phyloP scores from a whole-genome alignment of 2,888 invertebrate genomes.

The Prionchulus punctatus region DNA sequence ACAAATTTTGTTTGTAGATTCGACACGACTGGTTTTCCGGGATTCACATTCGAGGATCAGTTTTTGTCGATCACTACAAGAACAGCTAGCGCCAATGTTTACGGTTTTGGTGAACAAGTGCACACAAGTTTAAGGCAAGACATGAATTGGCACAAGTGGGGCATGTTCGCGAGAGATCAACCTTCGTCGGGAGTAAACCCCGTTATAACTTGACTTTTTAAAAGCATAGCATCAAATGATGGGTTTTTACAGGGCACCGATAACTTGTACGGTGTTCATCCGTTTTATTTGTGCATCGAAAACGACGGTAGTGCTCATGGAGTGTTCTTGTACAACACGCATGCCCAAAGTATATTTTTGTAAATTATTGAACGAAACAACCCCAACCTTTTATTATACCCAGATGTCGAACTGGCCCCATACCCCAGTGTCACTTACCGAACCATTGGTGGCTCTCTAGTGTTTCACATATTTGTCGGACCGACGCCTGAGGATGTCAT shows the following conservation, averaged over 20 bases:
- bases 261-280: constrained; percentile 9
- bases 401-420: constrained; percentile 6
- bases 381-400: no score
- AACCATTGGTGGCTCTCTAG: constrained; percentile 24
- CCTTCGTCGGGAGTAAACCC: constrained; percentile 17
- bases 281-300: constrained; percentile 4
- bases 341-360: not conserved
- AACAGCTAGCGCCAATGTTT: constrained; percentile 20
- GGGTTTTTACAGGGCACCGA: not conserved
- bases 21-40: not conserved
- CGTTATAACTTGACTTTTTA: no score
- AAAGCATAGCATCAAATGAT: not conserved
- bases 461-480: constrained; percentile 25
- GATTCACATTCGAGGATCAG: constrained; percentile 17
- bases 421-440: constrained; percentile 46
- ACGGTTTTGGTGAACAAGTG: constrained; percentile 30
- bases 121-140: constrained; percentile 23
- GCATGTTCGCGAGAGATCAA: constrained; percentile 27
- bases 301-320: not conserved
- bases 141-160: constrained; percentile 27
- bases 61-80: constrained; percentile 24
- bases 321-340: not conserved
- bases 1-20: no score
- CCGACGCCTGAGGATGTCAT: constrained; percentile 23
- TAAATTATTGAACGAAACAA: no score